phyloP scores from a whole-genome alignment of 2,113 vertebrate genomes.

The Anhinga anhinga region DNA sequence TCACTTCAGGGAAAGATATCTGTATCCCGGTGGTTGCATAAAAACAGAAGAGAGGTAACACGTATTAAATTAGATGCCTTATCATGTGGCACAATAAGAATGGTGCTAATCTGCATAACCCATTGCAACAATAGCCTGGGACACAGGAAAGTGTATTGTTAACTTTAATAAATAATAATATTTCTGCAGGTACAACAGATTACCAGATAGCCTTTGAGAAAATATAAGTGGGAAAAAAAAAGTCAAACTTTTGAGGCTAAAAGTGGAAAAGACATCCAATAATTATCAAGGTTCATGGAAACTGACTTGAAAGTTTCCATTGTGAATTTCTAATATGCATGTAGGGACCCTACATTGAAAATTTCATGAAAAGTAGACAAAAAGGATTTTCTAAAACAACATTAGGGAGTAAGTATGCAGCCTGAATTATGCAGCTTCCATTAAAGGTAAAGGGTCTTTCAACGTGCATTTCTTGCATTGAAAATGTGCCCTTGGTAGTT shows the following conservation, averaged over 20 bases:
- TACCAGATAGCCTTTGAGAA: not conserved
- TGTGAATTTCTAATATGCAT: not conserved
- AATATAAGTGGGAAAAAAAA: not conserved
- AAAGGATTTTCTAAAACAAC: slow-evolving; percentile 25
- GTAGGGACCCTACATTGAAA: not conserved
- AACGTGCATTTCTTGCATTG: not conserved
- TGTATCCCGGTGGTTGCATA: not conserved
- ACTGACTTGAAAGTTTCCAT: not conserved
- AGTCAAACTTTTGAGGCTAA: not conserved
- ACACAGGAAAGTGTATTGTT: not conserved
- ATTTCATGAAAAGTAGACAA: not conserved
- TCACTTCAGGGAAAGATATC: slow-evolving; percentile 16
- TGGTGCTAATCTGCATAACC: not conserved
- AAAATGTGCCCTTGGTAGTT: not conserved
- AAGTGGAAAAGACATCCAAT: not conserved
- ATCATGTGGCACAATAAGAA: not conserved
- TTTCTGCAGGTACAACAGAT: not conserved
- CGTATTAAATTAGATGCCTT: slow-evolving; percentile 9
- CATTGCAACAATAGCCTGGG: not conserved
- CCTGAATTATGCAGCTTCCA: not conserved
- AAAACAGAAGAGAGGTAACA: not conserved
- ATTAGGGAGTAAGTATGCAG: not conserved
- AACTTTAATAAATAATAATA: not conserved
- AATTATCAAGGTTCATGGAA: not conserved
- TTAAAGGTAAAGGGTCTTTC: slow-evolving; percentile 11